Percentiles rank a stretch among this genome's conserved stretches.
Evolutionary conservation across 2,797 vertebrate genomes (phyloP).

Genomic region (Momotus momota): DNA sequence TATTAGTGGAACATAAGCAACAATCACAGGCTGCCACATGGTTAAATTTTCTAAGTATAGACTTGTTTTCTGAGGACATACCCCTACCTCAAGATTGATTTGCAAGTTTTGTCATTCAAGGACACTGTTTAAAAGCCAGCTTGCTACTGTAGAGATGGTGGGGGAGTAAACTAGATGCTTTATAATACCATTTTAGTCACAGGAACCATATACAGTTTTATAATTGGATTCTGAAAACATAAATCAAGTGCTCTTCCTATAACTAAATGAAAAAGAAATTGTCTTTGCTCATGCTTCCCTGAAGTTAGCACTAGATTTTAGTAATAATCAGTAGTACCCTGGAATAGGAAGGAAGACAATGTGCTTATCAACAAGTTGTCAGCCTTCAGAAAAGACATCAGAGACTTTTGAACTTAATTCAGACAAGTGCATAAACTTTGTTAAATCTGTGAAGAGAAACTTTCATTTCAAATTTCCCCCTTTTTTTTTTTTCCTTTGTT

Average conservation of each 20-base stretch:
- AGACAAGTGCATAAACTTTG: not conserved
- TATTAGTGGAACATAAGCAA: not conserved
- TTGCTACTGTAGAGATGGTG: not conserved
- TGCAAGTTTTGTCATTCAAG: not conserved
- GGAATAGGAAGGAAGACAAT: not conserved
- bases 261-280: not conserved
- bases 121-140: not conserved
- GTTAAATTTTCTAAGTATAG: not conserved
- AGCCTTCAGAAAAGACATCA: not conserved
- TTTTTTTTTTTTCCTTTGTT: not conserved
- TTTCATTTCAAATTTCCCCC: not conserved
- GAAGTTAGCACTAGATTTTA: not conserved
- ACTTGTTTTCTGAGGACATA: not conserved
- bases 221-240: not conserved
- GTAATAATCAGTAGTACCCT: not conserved
- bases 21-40: not conserved
- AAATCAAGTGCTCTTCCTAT: not conserved
- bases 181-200: not conserved
- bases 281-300: not conserved
- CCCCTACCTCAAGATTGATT: not conserved
- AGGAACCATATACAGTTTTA: not conserved
- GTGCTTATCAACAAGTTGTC: not conserved
- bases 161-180: not conserved
- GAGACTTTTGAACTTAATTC: not conserved
- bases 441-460: not conserved